phyloP scores from a whole-genome alignment of 2,888 invertebrate species.

The Eugnorisma glareosa region DNA sequence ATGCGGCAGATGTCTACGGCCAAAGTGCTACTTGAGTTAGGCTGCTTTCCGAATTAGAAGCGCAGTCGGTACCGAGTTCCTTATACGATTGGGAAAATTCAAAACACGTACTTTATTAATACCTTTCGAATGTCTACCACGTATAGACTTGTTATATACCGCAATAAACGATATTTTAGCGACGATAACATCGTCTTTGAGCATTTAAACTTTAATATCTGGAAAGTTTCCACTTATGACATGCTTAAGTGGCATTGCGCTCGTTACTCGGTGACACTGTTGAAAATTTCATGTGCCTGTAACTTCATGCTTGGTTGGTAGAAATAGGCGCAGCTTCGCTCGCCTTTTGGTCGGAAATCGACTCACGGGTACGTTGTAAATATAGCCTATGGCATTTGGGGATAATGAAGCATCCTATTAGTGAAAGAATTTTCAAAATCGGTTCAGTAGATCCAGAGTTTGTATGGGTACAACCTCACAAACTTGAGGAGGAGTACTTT shows the following conservation, averaged over 20 bases:
- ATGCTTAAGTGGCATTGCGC: background rate
- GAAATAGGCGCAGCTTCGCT: no score
- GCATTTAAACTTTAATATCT: background rate
- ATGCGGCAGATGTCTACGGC: background rate
- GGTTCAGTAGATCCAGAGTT: no score
- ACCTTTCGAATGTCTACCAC: background rate
- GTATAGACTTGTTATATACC: background rate
- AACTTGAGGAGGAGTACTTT: no score
- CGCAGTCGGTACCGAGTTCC: background rate
- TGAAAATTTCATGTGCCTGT: conserved; percentile 17
- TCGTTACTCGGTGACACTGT: background rate
- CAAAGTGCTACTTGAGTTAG: background rate
- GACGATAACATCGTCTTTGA: background rate
- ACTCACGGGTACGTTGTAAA: no score
- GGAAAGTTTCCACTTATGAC: background rate
- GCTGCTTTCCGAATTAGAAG: background rate
- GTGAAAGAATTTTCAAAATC: no score
- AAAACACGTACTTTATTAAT: background rate
- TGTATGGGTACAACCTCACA: no score
- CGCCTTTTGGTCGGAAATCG: no score
- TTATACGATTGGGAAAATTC: background rate
- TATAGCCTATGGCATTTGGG: no score
- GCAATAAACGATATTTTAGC: background rate
- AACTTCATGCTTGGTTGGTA: conserved; percentile 6
- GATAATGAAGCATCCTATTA: no score